A percentile compares a stretch with the other conserved stretches of the same genome.
Conservation (phyloP, 2,888 invertebrate genomes). For the Catocala sponsa region DNA sequence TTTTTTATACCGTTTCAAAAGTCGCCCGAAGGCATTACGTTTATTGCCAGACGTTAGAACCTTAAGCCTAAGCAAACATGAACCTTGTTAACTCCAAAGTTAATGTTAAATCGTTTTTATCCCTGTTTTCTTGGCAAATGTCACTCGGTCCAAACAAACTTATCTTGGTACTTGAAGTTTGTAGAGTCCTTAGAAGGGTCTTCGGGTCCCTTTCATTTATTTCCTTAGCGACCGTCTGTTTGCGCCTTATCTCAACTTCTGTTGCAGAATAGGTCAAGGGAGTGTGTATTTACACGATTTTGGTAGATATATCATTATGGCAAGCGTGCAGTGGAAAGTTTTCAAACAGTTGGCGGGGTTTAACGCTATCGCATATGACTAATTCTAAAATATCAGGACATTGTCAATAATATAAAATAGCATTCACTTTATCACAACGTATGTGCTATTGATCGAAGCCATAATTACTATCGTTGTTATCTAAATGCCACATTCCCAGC, state of each 20-base stretch:
- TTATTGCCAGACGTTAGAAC: slow-evolving; percentile 25
- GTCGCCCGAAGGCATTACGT: slow-evolving; percentile 34
- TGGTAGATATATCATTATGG: not conserved
- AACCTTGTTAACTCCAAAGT: slow-evolving; percentile 35
- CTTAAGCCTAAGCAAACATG: slow-evolving; percentile 35
- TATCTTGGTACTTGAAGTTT: slow-evolving; percentile 57
- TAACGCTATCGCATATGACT: too few relatives aligned
- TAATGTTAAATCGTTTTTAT: slow-evolving; percentile 53
- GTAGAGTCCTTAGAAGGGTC: slow-evolving; percentile 57
- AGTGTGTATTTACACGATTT: slow-evolving; percentile 16
- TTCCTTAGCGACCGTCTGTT: slow-evolving; percentile 50
- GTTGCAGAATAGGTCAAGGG: slow-evolving; percentile 21
- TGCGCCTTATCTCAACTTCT: slow-evolving; percentile 54
- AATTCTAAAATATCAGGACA: too few relatives aligned
- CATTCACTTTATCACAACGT: not conserved
- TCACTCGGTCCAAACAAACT: slow-evolving; percentile 65
- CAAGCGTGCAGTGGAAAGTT: not conserved
- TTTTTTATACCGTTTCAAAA: slow-evolving; percentile 43
- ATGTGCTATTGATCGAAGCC: slow-evolving; percentile 11
- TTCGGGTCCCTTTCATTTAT: slow-evolving; percentile 62
- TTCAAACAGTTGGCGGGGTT: not conserved
- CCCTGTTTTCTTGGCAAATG: slow-evolving; percentile 51
- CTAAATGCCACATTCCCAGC: not conserved
- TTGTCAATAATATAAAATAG: too few relatives aligned
- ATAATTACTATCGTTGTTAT: slow-evolving; percentile 7